Evolutionary conservation across 2,797 vertebrate genomes (phyloP).

Genomic region (Hemibagrus guttatus): DNA sequence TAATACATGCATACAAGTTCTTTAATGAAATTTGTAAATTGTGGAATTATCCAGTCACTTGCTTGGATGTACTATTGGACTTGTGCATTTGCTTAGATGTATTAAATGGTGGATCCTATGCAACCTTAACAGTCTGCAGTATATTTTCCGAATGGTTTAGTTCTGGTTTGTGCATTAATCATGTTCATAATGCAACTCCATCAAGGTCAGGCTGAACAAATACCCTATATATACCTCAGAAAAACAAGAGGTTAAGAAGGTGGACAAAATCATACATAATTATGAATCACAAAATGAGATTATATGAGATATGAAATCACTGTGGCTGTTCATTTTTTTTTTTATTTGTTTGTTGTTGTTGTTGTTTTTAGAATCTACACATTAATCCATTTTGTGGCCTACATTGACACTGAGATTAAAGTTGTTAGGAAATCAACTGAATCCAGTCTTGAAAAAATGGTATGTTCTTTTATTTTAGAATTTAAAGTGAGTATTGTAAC

Average conservation of each 20-base stretch:
- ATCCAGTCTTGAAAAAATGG: not conserved
- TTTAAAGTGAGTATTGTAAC: not conserved
- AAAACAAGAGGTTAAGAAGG: not conserved
- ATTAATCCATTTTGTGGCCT: slow-evolving; percentile 43
- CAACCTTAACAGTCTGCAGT: not conserved
- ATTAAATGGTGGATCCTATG: not conserved
- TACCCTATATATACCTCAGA: not conserved
- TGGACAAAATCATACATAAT: not conserved
- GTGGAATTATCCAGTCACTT: not conserved
- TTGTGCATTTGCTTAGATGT: not conserved
- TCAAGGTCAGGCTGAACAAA: not conserved
- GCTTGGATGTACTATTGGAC: not conserved
- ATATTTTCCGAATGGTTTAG: not conserved
- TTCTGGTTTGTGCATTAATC: not conserved
- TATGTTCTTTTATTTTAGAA: not conserved
- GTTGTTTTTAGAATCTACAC: slow-evolving; percentile 3
- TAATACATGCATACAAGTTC: not conserved
- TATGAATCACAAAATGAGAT: not conserved
- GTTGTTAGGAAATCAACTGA: not conserved
- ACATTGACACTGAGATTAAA: slow-evolving; percentile 48
- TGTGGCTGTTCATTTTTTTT: not conserved
- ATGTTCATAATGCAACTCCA: not conserved
- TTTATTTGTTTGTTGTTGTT: not conserved
- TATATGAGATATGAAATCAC: not conserved
- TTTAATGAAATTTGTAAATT: not conserved